Evolutionary conservation across 2,113 vertebrate genomes (phyloP), one percentile per base, ranked within the genome.

Genomic region (Nicator chloris): DNA sequence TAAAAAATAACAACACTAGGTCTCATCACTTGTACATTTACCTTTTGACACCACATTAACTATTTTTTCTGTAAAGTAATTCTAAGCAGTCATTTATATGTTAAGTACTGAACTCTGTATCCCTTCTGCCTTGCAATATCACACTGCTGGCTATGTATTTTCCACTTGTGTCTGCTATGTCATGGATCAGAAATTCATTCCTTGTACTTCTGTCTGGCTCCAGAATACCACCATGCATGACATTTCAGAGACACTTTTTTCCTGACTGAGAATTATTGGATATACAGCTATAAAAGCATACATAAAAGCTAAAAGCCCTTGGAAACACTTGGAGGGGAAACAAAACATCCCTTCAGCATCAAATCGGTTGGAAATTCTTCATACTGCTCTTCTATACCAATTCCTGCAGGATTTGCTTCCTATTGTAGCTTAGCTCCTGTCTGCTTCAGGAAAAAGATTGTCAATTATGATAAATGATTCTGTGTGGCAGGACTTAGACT

Each of bases 301-400:
- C 61, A 92, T 95, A 90, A 93, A 97, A 95, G 53, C 83, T 90
- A 91, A 88, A 92, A 68, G 66, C 73, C 57, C 87, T 79, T 90
- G 75, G 79, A 88, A 95, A 18, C 31, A 70, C 73, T 94, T 93
- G 92, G 37, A 94, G 75, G 40, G 83, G 84, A 93, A 85, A 78
- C 60, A 95, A 84, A 93, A 86, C 23, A 75, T 69, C 54, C 60
- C 71, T 72, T 81, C 95, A 81, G 86, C 79, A 85, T 69, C 31
- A 86, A 57, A 82, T 88, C 1, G 0, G 73, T 76, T 94, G 82
- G 76, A 95, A 92, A 96, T 87, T 91, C 72, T 87, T 88, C 65
- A 49, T 82, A 50, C 45, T 49, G 35, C 66, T 80, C 57, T 78
- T 10, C 54, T 68, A 15, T 18, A 90, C 6, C 59, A 40, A 28